phyloP scores from a whole-genome alignment of 2,888 invertebrate genomes.

The Cephus pulcher region DNA sequence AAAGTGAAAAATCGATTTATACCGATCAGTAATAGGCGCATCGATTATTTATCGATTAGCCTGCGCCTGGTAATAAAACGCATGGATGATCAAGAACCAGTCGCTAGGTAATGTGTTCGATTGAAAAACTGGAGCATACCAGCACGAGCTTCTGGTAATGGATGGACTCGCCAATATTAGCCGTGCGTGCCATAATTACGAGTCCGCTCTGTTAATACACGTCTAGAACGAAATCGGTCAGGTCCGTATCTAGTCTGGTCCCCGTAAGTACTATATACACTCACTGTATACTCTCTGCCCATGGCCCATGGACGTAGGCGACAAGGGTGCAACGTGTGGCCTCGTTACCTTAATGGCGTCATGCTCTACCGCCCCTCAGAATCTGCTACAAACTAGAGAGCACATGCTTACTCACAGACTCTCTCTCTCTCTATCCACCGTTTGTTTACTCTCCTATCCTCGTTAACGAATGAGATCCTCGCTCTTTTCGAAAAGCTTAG shows the following conservation, averaged over 20 bases:
- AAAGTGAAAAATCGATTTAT: not conserved
- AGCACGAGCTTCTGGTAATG: conserved; percentile 3
- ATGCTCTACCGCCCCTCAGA: conserved; percentile 50
- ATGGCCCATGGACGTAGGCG: conserved; percentile 20
- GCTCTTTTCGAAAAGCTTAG: not conserved
- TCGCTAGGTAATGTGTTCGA: conserved; percentile 54
- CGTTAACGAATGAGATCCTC: not conserved
- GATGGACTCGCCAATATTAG: not conserved
- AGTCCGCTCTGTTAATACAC: not conserved
- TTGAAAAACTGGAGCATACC: conserved; percentile 54
- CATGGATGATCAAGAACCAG: conserved; percentile 62
- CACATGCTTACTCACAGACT: not conserved
- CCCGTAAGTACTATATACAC: not conserved
- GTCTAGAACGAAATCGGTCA: not conserved
- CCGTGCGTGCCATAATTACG: not conserved
- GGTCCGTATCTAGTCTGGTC: not conserved
- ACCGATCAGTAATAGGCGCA: conserved; percentile 36
- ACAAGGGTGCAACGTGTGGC: conserved; percentile 50
- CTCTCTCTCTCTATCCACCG: not conserved
- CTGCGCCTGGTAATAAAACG: conserved; percentile 53
- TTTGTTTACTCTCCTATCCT: not conserved
- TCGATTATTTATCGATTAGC: conserved; percentile 33
- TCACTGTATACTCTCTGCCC: not conserved
- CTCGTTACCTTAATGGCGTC: conserved; percentile 54
- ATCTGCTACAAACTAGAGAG: conserved; percentile 1